Evolutionary conservation across 2,888 invertebrate species (phyloP), one percentile per base, ranked within the genome.

Genomic region (Ornithoptera priamus): DNA sequence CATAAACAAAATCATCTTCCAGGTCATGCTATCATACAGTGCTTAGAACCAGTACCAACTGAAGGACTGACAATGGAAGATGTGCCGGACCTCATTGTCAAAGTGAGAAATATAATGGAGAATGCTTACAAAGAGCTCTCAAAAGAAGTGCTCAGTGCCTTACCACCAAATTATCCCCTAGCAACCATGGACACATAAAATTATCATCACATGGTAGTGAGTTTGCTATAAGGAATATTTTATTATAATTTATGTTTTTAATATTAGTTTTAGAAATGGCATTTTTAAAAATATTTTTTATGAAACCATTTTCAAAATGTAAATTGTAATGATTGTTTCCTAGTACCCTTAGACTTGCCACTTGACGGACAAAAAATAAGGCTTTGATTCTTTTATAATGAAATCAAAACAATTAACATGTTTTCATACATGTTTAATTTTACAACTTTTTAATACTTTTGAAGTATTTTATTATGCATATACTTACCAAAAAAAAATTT

Each of bases 11-110:
- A 57, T 70, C 68, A 59, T 61, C 88, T 89, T 66, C 18, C 86
- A 94, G 94, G 94, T 69, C 93, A 92, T 75, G 93, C 92, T 50
- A 85, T 94, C 22, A 90, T 94, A 71, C 93, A 93, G 73, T 93
- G 93, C 67, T 80, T 94, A 72, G 93, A 93, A 36, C 92, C 94
- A 17, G 86, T 94, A 42, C 85, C 93, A 0, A 94, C 94, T 0
- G 81, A 80, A 39, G 93, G 93, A 1, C 78, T 93, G 56, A 90
- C 87, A 0, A 85, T 89, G 81, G 88, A 91, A 1, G 93, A 94
- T 74, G 89, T 94, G 1, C 92, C 92, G 0, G 88, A 88, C 20
- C 83, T 94, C 50, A 93, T 93, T 70, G 83, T 84, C 59, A 88
- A 86, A 72, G 90, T 93, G 0, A 88, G 91, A 36, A 83, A 85